These are phyloP conservation scores for Micrastur ruficollis DNA, from an alignment of 2,797 vertebrate species.

Conservation along the genomic window DNA sequence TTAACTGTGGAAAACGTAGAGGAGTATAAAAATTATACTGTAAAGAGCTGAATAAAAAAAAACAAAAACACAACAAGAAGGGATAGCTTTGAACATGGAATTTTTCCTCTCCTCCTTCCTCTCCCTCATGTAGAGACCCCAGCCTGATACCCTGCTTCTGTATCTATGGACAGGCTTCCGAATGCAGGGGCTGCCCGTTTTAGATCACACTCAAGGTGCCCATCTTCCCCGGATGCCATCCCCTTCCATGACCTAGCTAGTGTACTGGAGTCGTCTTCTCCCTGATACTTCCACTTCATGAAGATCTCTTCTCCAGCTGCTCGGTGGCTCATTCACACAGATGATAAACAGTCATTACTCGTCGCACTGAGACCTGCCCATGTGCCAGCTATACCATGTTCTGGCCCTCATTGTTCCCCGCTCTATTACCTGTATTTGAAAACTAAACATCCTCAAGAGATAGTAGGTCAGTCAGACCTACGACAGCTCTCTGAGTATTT, in stretches of 20 bases:
- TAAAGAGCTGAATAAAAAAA: background rate
- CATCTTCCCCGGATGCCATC: background rate
- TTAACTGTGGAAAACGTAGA: background rate
- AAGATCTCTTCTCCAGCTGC: background rate
- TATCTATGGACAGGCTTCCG: background rate
- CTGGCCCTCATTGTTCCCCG: background rate
- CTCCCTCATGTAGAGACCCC: background rate
- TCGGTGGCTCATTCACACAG: background rate
- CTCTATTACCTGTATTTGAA: background rate
- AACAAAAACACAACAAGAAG: background rate
- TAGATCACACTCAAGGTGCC: background rate
- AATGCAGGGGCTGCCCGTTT: background rate
- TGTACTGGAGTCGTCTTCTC: background rate
- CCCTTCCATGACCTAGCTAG: background rate
- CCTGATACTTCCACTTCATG: background rate
- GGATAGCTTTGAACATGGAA: background rate
- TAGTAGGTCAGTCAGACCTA: background rate
- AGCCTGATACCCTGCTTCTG: background rate
- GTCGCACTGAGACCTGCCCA: background rate
- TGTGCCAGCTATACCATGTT: background rate
- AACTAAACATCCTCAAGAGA: background rate
- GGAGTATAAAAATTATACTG: background rate
- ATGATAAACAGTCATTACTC: background rate
- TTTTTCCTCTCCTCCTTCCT: background rate
- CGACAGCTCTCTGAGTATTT: background rate